Conservation (phyloP, 2,113 vertebrate genomes). For the Serranochromis macrocephalus region DNA sequence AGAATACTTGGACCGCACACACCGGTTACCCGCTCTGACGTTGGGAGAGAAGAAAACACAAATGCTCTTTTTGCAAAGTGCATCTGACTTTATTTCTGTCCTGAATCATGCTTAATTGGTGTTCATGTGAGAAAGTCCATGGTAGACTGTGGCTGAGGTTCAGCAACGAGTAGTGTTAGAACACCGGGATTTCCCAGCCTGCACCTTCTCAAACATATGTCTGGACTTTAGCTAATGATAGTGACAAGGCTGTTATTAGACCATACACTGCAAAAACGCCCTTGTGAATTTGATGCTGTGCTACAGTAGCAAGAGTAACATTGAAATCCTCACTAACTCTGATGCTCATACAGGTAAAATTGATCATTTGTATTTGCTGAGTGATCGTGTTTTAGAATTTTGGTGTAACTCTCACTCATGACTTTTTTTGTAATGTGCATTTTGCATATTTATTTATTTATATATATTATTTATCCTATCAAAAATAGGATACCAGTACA, state of each 20-base stretch:
- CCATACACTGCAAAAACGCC: background rate
- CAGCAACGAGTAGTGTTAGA: slow-evolving; percentile 5
- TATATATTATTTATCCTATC: background rate
- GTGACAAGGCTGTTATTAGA: slow-evolving; percentile 1
- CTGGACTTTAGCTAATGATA: slow-evolving; percentile 1
- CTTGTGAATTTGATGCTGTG: background rate
- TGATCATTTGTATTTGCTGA: background rate
- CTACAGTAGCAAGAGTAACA: background rate
- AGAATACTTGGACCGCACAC: slow-evolving; percentile 67
- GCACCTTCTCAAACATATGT: background rate
- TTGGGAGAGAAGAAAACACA: slow-evolving; percentile 28
- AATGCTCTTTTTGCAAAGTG: slow-evolving; percentile 43
- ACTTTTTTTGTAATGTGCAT: background rate
- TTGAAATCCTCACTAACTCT: background rate
- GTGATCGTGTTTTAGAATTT: background rate
- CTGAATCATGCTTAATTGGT: slow-evolving; percentile 45
- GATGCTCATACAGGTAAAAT: background rate
- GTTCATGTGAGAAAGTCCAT: slow-evolving; percentile 42
- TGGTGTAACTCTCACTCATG: background rate
- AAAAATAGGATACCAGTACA: background rate
- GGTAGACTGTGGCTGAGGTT: slow-evolving; percentile 12
- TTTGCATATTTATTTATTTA: background rate
- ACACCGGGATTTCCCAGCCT: background rate
- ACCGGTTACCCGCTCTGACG: slow-evolving; percentile 48
- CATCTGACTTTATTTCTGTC: slow-evolving; percentile 50